Evolutionary conservation across 1,140 invertebrate genomes (phyloP), one percentile per base, ranked within the genome.

Genomic region (Acromyrmex charruanus): DNA sequence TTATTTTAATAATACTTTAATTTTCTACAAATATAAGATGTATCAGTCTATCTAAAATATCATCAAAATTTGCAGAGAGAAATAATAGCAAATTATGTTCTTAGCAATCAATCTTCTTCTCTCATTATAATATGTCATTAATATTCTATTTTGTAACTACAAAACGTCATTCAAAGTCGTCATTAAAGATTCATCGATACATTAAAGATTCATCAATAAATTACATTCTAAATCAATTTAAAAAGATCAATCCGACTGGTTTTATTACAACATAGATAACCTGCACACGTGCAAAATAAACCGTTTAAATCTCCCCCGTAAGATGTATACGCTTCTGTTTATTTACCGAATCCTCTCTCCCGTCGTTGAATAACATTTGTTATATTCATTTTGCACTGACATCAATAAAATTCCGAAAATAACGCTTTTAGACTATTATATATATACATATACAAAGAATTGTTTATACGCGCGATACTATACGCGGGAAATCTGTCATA

Each of bases 271-370:
- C 25, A 61, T 6, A 16, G 55, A 74, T 86, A 87, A 87, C 85
- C 88, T 89, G 21, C 39, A 2, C 25, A 1, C 53, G 16, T 25
- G 75, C 31, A 84, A 71, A 35, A 44, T n/a, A 10, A 58, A 49
- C 28, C 28, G 1, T 44, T 79, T 63, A 35, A 66, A 53, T 77
- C 6, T 58, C 25, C 61, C 25, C 55, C 21, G n/a, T 10, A 63
- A 65, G 4, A 55, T 75, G 4, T 58, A 59, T 31, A 59, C 6
- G 49, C 39, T 63, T 68, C 39, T 77, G 39, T 77, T 82, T 81
- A 88, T 89, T 93, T 93, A 95, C 95, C 92, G 4, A 88, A 91
- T 74, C 95, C 95, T 77, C 87, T 81, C 77, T 93, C 91, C 82
- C 94, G 92, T 89, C 79, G 88, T 16, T 91, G 77, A 85, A 95